Conservation (phyloP, 2,888 invertebrate genomes). For the Coelogynopora nodosa region DNA sequence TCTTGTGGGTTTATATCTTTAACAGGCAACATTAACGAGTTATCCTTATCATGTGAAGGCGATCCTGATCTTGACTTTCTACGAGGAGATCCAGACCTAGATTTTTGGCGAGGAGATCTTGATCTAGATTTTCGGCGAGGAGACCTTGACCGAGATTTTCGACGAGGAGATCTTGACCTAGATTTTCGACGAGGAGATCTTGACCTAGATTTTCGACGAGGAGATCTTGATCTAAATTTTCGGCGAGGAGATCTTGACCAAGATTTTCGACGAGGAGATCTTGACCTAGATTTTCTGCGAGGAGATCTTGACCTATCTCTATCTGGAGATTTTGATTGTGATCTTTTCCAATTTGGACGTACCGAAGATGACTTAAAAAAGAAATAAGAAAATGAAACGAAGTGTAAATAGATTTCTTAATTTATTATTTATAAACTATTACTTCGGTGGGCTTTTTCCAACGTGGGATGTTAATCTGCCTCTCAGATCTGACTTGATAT, state of each 20-base stretch:
- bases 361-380: no score
- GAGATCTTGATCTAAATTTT: not conserved
- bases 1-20: not conserved
- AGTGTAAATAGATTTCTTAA: no score
- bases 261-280: not conserved
- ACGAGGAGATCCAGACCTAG: not conserved
- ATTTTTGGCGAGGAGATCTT: not conserved
- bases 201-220: not conserved
- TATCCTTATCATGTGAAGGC: not conserved
- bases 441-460: not conserved
- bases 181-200: not conserved
- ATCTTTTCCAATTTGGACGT: no score
- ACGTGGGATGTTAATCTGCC: not conserved
- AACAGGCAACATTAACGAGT: not conserved
- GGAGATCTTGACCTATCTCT: not conserved
- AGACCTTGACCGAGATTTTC: not conserved
- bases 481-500: no score
- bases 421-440: not conserved
- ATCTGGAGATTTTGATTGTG: not conserved
- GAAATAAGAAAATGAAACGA: no score
- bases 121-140: not conserved
- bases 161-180: not conserved
- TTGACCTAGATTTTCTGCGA: not conserved
- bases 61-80: not conserved
- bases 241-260: not conserved